A percentile compares a stretch with the other conserved stretches of the same genome.
Evolutionary conservation across 2,113 vertebrate species (phyloP).

Genomic region (Alexandromys fortis): DNA sequence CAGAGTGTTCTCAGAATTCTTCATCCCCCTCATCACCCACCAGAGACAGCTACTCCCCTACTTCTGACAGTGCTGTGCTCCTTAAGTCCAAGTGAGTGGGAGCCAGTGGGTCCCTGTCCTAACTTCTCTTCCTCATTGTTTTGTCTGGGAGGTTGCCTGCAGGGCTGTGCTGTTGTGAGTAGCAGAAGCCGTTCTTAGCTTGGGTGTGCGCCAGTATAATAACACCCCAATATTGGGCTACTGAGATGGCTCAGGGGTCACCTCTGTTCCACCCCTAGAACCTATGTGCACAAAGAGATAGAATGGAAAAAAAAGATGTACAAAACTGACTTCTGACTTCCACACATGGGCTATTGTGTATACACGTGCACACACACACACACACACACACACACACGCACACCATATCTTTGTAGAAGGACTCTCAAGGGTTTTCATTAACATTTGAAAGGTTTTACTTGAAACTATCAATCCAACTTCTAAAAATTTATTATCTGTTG

Average conservation of each 20-base stretch:
- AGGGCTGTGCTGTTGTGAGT: not conserved
- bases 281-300: not conserved
- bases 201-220: not conserved
- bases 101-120: no score
- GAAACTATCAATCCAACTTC: not conserved
- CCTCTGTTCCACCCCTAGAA: not conserved
- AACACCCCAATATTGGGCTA: not conserved
- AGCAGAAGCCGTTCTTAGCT: not conserved
- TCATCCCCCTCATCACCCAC: no score
- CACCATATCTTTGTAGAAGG: not conserved
- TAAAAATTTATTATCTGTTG: not conserved
- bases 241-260: no score
- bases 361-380: rapidly evolving
- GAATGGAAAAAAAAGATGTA: not conserved
- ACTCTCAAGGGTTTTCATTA: not conserved
- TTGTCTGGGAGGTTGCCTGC: not conserved
- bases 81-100: not conserved
- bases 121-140: not conserved
- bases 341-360: not conserved
- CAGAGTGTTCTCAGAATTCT: not conserved
- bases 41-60: not conserved
- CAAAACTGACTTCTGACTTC: not conserved
- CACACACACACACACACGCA: not conserved
- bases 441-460: not conserved
- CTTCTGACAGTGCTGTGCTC: not conserved